Percentiles rank a stretch among this genome's conserved stretches.
Conservation (phyloP, 1,140 invertebrate genomes). For the Aphaenogaster rudis region DNA sequence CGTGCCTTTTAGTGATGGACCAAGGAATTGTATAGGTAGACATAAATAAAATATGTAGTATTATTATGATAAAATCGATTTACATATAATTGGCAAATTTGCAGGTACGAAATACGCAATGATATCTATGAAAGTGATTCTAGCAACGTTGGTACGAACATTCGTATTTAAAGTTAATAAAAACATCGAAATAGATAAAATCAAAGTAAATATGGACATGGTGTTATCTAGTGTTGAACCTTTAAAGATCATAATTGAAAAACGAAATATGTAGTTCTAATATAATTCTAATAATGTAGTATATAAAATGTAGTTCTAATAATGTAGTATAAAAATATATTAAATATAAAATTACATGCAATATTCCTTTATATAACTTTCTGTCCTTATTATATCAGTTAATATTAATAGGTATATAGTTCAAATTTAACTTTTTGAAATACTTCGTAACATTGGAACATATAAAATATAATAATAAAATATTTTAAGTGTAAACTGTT, state of each 20-base stretch:
- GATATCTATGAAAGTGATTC: slow-evolving; percentile 88
- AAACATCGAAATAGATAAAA: slow-evolving; percentile 72
- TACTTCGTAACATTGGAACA: no score
- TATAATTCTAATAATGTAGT: no score
- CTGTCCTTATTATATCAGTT: no score
- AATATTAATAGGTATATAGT: no score
- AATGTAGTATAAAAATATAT: not conserved
- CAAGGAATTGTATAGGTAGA: slow-evolving; percentile 88
- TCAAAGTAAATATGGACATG: slow-evolving; percentile 76
- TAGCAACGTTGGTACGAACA: slow-evolving; percentile 86
- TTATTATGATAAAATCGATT: not conserved
- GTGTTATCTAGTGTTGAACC: not conserved
- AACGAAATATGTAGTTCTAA: not conserved
- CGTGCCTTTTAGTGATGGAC: slow-evolving; percentile 89
- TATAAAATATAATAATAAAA: no score
- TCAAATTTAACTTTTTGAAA: no score
- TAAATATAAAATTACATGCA: no score
- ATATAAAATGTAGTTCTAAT: no score
- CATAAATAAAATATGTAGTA: slow-evolving; percentile 77
- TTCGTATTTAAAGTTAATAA: slow-evolving; percentile 86
- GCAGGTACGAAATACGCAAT: slow-evolving; percentile 88
- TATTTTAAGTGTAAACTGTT: no score
- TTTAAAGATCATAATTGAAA: not conserved
- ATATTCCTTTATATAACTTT: no score
- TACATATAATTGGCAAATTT: slow-evolving; percentile 48